phyloP scores from a whole-genome alignment of 2,888 invertebrate genomes.

The Oithona nana region DNA sequence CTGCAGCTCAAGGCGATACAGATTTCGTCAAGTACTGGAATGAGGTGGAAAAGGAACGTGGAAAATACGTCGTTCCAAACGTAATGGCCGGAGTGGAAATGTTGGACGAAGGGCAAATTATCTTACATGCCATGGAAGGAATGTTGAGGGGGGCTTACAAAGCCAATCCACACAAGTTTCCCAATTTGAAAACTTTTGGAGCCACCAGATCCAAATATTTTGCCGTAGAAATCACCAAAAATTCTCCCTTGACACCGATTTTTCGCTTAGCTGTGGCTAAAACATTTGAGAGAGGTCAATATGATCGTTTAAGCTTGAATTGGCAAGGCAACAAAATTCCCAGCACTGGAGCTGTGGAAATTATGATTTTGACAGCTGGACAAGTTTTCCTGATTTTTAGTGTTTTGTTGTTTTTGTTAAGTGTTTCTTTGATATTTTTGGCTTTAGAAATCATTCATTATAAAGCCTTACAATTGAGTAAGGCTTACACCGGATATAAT shows the following conservation, averaged over 20 bases:
- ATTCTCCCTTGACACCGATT: not conserved
- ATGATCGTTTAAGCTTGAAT: not conserved
- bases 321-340: not conserved
- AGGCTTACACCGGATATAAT: too few relatives aligned
- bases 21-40: not conserved
- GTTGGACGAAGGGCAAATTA: not conserved
- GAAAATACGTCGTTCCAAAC: not conserved
- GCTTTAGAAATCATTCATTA: too few relatives aligned
- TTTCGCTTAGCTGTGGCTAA: not conserved
- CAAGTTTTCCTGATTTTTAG: not conserved
- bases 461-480: too few relatives aligned
- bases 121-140: not conserved
- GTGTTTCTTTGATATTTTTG: too few relatives aligned
- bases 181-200: not conserved
- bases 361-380: not conserved
- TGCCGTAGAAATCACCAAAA: not conserved
- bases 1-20: not conserved
- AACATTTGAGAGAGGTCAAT: not conserved
- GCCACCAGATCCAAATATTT: not conserved
- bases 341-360: not conserved
- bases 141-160: not conserved
- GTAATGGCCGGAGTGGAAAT: not conserved
- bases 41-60: not conserved
- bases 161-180: not conserved
- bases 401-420: too few relatives aligned